These are phyloP conservation scores for Zingel zingel DNA, from an alignment of 2,113 vertebrate genomes.

Conservation along the genomic window DNA sequence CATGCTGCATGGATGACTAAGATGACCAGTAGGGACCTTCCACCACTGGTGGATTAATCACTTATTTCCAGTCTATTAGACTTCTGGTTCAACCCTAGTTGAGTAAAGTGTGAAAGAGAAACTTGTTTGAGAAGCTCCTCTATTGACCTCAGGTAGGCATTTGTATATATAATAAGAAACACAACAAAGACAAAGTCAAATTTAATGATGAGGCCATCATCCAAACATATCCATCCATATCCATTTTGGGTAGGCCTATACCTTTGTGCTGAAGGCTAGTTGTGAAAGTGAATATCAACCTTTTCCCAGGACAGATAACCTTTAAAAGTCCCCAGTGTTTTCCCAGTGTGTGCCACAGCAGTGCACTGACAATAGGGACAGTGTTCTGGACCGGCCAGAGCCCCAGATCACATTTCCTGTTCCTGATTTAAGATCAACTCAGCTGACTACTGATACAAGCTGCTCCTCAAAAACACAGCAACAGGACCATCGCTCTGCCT, in stretches of 20 bases:
- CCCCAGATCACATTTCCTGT: constrained; percentile 81
- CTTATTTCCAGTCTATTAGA: constrained; percentile 1
- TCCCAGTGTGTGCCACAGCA: constrained; percentile 64
- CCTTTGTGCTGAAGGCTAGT: constrained; percentile 29
- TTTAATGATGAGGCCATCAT: constrained; percentile 11
- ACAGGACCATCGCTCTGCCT: constrained; percentile 27
- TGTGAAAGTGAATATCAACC: constrained; percentile 61
- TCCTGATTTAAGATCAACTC: constrained; percentile 82
- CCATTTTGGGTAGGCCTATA: constrained; percentile 15
- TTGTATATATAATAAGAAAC: not conserved
- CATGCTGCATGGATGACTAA: constrained; percentile 16
- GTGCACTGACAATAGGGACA: constrained; percentile 75
- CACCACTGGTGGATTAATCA: not conserved
- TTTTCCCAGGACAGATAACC: constrained; percentile 78
- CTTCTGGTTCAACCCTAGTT: not conserved
- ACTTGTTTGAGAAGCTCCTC: not conserved
- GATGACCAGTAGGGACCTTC: constrained; percentile 14
- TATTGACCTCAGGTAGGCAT: not conserved
- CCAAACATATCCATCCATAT: constrained; percentile 1
- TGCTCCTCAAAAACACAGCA: constrained; percentile 59
- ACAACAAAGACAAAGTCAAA: constrained; percentile 16
- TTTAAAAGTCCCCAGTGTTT: constrained; percentile 78
- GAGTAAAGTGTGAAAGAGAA: not conserved
- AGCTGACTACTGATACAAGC: constrained; percentile 78
- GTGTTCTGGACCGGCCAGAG: constrained; percentile 73